Evolutionary conservation across 2,888 invertebrate species (phyloP).

Genomic region (Hirtodrosophila histrioides): DNA sequence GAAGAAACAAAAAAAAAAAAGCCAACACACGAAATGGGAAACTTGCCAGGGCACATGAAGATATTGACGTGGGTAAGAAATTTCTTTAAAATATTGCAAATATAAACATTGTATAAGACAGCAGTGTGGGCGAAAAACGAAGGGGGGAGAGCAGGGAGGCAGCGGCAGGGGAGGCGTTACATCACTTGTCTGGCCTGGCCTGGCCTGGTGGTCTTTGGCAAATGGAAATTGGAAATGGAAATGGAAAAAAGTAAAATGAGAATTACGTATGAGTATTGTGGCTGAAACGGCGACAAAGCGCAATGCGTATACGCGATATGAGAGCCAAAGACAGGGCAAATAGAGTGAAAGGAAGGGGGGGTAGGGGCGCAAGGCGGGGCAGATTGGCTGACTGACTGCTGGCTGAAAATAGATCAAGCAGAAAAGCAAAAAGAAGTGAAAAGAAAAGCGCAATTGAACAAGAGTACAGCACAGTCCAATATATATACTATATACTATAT

Average conservation of each 20-base stretch:
- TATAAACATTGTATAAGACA: constrained; percentile 40
- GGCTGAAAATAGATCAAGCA: constrained; percentile 81
- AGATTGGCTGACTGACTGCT: constrained; percentile 30
- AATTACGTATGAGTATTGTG: constrained; percentile 45
- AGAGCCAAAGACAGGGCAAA: constrained; percentile 9
- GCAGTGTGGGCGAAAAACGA: constrained; percentile 1
- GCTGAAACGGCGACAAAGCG: constrained; percentile 27
- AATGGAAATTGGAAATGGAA: constrained; percentile 37
- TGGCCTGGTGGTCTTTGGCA: constrained; percentile 32
- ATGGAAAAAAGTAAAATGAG: constrained; percentile 36
- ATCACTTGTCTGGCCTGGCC: constrained; percentile 39
- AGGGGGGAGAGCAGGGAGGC: not conserved
- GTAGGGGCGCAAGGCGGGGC: too few relatives aligned
- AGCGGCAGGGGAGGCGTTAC: constrained; percentile 34
- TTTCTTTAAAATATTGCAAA: constrained; percentile 16
- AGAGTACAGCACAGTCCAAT: constrained; percentile 41
- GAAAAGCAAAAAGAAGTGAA: constrained; percentile 37
- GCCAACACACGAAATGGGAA: constrained; percentile 2
- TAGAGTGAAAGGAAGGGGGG: not conserved
- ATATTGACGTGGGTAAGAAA: constrained; percentile 16
- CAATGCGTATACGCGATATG: constrained; percentile 54
- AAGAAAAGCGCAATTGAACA: constrained; percentile 63
- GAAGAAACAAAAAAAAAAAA: not conserved
- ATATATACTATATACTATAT: constrained; percentile 9
- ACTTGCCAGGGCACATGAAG: constrained; percentile 1